Percentiles rank a stretch among this genome's conserved stretches.
phyloP scores from a whole-genome alignment of 2,113 vertebrate species.

The Halichoeres trimaculatus region DNA sequence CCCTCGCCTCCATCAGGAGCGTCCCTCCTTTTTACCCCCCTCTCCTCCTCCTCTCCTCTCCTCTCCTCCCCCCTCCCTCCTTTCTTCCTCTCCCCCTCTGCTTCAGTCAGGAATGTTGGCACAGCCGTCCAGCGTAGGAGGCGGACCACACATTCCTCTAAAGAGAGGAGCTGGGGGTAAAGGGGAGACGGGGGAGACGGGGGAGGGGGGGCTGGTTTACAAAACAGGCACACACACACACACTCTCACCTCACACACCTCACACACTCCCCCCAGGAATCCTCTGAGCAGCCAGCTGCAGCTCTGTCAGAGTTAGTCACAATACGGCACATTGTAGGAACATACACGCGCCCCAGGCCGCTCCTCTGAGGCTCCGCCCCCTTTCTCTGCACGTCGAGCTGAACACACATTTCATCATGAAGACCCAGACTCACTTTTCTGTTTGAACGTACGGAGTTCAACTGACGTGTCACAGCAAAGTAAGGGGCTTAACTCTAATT shows the following conservation, averaged over 20 bases:
- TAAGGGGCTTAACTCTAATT: slow-evolving; percentile 3
- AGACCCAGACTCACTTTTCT: slow-evolving; percentile 11
- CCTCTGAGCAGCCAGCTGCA: slow-evolving; percentile 74
- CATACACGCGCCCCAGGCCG: slow-evolving; percentile 42
- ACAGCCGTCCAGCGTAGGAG: slow-evolving; percentile 78
- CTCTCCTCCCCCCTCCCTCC: slow-evolving; percentile 31
- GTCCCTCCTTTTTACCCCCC: slow-evolving; percentile 33
- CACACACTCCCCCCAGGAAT: slow-evolving; percentile 58
- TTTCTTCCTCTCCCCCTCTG: slow-evolving; percentile 53
- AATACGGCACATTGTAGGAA: slow-evolving; percentile 66
- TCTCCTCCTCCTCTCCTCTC: slow-evolving; percentile 38
- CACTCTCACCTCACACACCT: slow-evolving; percentile 51
- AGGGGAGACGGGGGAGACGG: background rate
- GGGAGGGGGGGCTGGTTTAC: slow-evolving; percentile 62
- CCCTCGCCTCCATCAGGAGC: slow-evolving; percentile 47
- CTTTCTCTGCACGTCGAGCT: slow-evolving; percentile 2
- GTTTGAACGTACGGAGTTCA: background rate
- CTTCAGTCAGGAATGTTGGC: slow-evolving; percentile 80
- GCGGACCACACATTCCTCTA: slow-evolving; percentile 85
- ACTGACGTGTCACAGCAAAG: no score
- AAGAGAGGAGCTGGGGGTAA: slow-evolving; percentile 80
- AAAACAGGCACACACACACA: slow-evolving; percentile 65
- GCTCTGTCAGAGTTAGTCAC: slow-evolving; percentile 70
- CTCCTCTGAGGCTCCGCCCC: slow-evolving; percentile 17
- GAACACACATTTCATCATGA: slow-evolving; percentile 26